Conservation (phyloP, 1,140 invertebrate genomes). For the Oryctes rhinoceros region DNA sequence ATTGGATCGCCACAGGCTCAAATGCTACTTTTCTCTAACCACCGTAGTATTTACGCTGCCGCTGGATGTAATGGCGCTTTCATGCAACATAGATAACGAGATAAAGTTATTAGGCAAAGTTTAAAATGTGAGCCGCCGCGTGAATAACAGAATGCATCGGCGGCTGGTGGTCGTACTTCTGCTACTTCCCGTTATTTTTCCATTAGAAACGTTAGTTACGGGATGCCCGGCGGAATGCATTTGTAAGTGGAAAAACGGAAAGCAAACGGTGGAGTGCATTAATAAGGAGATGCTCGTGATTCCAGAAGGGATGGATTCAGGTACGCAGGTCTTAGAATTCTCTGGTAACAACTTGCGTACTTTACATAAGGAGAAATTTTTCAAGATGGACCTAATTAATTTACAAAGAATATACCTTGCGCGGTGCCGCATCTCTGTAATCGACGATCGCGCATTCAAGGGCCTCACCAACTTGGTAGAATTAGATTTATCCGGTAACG, state of each 20-base stretch:
- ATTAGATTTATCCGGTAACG: conserved; percentile 85
- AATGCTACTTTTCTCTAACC: not conserved
- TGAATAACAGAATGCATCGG: conserved; percentile 20
- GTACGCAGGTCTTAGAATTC: conserved; percentile 88
- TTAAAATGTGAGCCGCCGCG: not conserved
- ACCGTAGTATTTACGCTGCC: not conserved
- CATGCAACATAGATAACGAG: not conserved
- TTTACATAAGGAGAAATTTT: conserved; percentile 79
- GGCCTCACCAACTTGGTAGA: conserved; percentile 90
- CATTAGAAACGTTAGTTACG: conserved; percentile 54
- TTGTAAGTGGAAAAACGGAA: conserved; percentile 93
- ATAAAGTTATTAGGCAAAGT: not conserved
- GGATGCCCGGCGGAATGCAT: conserved; percentile 77
- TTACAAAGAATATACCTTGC: conserved; percentile 86
- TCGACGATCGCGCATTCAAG: conserved; percentile 81
- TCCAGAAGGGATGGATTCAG: conserved; percentile 83
- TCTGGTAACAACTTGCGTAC: conserved; percentile 83
- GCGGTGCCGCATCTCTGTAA: conserved; percentile 76
- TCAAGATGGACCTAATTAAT: conserved; percentile 82
- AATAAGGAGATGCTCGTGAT: conserved; percentile 76
- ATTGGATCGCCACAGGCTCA: not conserved
- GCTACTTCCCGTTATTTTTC: not conserved
- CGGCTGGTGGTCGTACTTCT: conserved; percentile 6
- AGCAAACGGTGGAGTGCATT: conserved; percentile 87
- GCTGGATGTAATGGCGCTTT: not conserved